These are phyloP conservation scores for Gymnarchus niloticus DNA, from an alignment of 2,113 vertebrate species.

Conservation along the genomic window DNA sequence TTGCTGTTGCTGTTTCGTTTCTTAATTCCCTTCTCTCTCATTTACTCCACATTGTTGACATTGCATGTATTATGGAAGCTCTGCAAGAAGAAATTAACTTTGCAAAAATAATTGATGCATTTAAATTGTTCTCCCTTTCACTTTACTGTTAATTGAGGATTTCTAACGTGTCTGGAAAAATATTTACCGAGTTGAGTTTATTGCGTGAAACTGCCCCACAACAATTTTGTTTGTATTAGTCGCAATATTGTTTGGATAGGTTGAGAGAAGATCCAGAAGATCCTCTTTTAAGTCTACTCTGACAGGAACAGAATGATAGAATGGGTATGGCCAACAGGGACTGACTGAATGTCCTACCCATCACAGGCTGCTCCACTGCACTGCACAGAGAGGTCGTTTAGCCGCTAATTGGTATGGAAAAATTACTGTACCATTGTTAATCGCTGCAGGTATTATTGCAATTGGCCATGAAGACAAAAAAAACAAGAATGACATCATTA, in stretches of 20 bases:
- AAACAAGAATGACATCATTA: slow-evolving; percentile 12
- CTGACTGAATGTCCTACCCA: neutral
- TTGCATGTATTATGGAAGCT: neutral
- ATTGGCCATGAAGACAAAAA: neutral
- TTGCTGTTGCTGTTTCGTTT: no score
- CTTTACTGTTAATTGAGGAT: neutral
- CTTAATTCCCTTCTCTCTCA: no score
- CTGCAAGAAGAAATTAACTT: neutral
- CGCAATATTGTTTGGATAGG: no score
- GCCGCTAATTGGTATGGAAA: neutral
- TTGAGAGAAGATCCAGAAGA: no score
- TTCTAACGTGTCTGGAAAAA: neutral
- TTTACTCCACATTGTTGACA: neutral
- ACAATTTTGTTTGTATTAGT: no score
- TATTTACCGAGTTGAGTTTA: neutral
- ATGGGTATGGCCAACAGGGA: neutral
- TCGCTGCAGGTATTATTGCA: neutral
- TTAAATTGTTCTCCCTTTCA: neutral
- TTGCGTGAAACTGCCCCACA: no score
- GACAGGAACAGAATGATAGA: neutral
- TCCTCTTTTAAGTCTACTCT: neutral
- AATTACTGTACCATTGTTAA: neutral
- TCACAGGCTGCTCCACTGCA: neutral
- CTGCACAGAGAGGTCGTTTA: neutral
- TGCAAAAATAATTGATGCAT: neutral